A percentile compares a stretch with the other conserved stretches of the same genome.
These are phyloP conservation scores for Aphaenogaster ashmeadi DNA, from an alignment of 1,140 invertebrate species.

Conservation along the genomic window DNA sequence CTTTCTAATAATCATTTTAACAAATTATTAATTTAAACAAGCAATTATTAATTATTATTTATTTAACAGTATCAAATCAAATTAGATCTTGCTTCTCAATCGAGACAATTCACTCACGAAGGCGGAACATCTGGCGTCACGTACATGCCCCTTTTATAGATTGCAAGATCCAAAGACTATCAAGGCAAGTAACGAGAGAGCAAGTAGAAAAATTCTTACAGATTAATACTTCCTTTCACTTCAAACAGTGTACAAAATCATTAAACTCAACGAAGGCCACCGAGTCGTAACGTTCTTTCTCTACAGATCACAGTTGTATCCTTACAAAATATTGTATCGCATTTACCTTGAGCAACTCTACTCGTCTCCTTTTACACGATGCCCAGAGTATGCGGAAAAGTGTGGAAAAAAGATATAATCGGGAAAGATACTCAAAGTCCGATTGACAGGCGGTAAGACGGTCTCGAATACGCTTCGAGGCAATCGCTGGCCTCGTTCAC, in stretches of 20 bases:
- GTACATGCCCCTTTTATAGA: neutral
- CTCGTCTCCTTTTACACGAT: neutral
- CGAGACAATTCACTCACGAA: neutral
- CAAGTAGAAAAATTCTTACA: neutral
- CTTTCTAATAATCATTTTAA: neutral
- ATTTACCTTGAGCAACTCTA: neutral
- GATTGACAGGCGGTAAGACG: neutral
- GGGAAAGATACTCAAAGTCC: neutral
- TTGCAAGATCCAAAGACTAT: neutral
- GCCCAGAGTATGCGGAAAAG: neutral
- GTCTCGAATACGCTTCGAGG: neutral
- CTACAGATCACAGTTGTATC: neutral
- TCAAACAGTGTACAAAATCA: neutral
- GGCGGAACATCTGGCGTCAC: neutral
- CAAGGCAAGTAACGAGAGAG: neutral
- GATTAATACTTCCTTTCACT: neutral
- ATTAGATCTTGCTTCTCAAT: neutral
- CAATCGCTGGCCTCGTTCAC: constrained; percentile 20
- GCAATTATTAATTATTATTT: neutral
- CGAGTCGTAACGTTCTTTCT: neutral
- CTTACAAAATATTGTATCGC: neutral
- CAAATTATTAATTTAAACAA: neutral
- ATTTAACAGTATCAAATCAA: neutral
- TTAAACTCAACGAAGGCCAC: neutral
- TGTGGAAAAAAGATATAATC: neutral